Evolutionary conservation across 1,140 invertebrate species (phyloP).

Genomic region (Tetraneura akinire): DNA sequence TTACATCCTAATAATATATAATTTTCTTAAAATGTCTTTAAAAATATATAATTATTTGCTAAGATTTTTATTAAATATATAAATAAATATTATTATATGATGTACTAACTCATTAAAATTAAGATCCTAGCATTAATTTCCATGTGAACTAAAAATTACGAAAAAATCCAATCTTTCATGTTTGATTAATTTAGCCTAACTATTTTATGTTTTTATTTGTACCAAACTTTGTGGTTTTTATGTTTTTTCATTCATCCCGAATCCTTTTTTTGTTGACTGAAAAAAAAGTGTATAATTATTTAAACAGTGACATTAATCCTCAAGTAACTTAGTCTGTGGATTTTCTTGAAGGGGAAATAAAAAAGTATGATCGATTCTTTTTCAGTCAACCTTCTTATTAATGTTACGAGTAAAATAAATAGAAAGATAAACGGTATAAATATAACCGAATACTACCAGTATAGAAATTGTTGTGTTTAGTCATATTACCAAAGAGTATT

Average conservation of each 20-base stretch:
- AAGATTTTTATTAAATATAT: not conserved
- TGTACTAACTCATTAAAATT: not conserved
- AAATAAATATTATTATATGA: too few relatives aligned
- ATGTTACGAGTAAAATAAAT: not conserved
- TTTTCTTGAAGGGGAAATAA: not conserved
- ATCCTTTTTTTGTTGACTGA: constrained; percentile 5
- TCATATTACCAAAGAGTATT: not conserved
- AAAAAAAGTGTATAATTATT: constrained; percentile 28
- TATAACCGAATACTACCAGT: not conserved
- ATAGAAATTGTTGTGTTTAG: not conserved
- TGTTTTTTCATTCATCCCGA: not conserved
- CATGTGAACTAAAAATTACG: not conserved
- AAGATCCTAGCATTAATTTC: constrained; percentile 8
- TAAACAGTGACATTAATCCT: constrained; percentile 37
- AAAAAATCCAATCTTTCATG: constrained; percentile 14
- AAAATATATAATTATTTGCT: not conserved
- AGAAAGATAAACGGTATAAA: not conserved
- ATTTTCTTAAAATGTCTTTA: not conserved
- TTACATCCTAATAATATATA: too few relatives aligned
- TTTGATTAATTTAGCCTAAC: constrained; percentile 32
- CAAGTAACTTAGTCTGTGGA: not conserved
- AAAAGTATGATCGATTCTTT: constrained; percentile 1
- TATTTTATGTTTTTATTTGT: constrained; percentile 12
- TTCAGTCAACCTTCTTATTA: not conserved
- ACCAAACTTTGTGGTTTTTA: constrained; percentile 27